These are phyloP conservation scores for Muscicapa comitata DNA, from an alignment of 2,797 vertebrate species.

Conservation along the genomic window DNA sequence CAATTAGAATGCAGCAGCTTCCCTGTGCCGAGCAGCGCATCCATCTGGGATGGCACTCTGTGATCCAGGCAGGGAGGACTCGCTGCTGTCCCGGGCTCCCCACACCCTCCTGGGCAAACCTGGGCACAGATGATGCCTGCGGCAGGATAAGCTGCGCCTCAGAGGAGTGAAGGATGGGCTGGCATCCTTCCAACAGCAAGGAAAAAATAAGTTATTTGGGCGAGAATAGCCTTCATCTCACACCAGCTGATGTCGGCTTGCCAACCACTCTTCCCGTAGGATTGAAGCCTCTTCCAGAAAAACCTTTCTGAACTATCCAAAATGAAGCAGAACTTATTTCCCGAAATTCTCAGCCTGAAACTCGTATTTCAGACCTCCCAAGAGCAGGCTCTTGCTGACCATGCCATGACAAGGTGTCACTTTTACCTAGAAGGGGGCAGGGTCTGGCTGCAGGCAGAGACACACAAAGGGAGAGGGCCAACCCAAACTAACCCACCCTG, in stretches of 20 bases:
- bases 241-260: background rate
- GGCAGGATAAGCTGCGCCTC: background rate
- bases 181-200: background rate
- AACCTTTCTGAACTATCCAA: background rate
- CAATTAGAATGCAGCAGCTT: slow-evolving; percentile 72
- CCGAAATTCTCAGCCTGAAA: background rate
- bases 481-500: background rate
- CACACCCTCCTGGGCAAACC: background rate
- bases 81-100: background rate
- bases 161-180: background rate
- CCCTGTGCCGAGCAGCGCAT: background rate
- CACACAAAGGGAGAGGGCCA: background rate
- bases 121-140: background rate
- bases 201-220: background rate
- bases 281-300: background rate
- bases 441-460: background rate
- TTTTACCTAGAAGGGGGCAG: too few species aligned
- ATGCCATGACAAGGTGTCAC: background rate
- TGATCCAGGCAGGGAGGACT: background rate
- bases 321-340: background rate
- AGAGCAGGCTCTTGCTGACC: fast-evolving
- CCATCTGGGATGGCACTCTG: slow-evolving; percentile 61
- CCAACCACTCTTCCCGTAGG: background rate
- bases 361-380: background rate
- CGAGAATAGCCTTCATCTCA: background rate